Conservation (phyloP, 2,113 vertebrate species). For the Phoxinus phoxinus region DNA sequence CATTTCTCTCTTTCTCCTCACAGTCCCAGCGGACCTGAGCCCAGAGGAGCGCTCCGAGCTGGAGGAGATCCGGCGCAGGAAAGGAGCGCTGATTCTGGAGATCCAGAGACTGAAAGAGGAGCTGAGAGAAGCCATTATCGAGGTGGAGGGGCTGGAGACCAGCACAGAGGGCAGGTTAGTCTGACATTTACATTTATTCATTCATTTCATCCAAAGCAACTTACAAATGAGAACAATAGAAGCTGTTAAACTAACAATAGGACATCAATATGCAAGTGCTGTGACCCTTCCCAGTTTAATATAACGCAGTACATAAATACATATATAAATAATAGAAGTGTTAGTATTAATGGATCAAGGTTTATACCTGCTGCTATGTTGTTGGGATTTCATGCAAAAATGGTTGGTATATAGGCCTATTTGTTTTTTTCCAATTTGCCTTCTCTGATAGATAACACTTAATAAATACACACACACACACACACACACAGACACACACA, state of each 20-base stretch:
- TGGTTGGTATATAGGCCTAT: not conserved
- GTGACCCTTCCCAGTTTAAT: too few species aligned
- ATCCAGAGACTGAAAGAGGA: conserved; percentile 90
- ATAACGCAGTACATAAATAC: too few species aligned
- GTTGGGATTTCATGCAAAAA: not conserved
- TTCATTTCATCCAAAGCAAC: too few species aligned
- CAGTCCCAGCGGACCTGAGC: conserved; percentile 89
- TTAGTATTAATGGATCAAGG: too few species aligned
- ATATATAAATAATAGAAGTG: too few species aligned
- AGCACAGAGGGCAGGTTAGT: conserved; percentile 90
- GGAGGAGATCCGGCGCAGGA: conserved; percentile 90
- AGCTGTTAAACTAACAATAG: too few species aligned
- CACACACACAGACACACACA: not conserved
- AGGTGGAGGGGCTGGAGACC: conserved; percentile 89
- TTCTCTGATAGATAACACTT: not conserved
- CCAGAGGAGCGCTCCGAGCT: conserved; percentile 90
- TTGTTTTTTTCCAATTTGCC: not conserved
- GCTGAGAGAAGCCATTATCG: conserved; percentile 87
- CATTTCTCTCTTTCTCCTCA: not conserved
- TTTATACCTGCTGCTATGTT: not conserved
- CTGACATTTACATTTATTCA: too few species aligned
- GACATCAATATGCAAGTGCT: too few species aligned
- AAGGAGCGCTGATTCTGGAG: conserved; percentile 88
- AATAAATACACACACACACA: not conserved
- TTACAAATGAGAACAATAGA: too few species aligned